Base-by-base conservation (phyloP, 2,797 vertebrate species). In the Avahi laniger region DNA sequence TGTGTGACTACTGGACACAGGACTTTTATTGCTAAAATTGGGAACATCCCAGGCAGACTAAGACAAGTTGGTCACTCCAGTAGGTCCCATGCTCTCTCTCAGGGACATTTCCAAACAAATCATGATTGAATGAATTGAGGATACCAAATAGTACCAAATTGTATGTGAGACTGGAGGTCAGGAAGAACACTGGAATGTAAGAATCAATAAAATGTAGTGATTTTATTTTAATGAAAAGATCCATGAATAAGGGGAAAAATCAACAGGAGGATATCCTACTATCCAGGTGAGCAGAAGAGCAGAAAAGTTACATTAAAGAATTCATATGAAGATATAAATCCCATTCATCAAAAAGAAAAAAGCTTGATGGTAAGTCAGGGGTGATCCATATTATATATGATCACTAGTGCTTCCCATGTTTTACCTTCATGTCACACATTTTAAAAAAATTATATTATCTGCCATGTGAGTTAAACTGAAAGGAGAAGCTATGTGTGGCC, bases 141-240 rank as follows among this genome's bases (percentile, higher is more conserved):
- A 78, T 48, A 87, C 7, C 4, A 95, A 85, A 81, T 76, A 95
- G 26, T 46, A 85, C 50, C 18, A 87, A 72, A 84, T 52, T n/a
- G 15, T 93, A 12, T 22, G 8, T 63, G 61, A 75, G 22, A n/a
- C 30, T 82, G 5, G 35, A 41, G 28, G 18, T 41, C 28, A n/a
- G 30, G 18, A 90, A 93, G 30, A 85, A 13, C 94, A 48, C 10
- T 76, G 4, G 7, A 89, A 67, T 57, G 20, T 33, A 63, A 83
- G 41, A 94, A 87, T 83, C 14, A 92, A 72, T 79, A 38, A 81
- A 69, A 61, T 52, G 30, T 26, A 41, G 4, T 72, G 20, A 41
- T 91, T 88, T 90, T 2, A 72, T 92, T 93, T 75, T 61, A 75
- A 61, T 81, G 43, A 84, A 95, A 96, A 81, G 5, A 92, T 33